These are phyloP conservation scores for Amblyraja radiata DNA, from an alignment of 2,797 vertebrate species.

Conservation along the genomic window DNA sequence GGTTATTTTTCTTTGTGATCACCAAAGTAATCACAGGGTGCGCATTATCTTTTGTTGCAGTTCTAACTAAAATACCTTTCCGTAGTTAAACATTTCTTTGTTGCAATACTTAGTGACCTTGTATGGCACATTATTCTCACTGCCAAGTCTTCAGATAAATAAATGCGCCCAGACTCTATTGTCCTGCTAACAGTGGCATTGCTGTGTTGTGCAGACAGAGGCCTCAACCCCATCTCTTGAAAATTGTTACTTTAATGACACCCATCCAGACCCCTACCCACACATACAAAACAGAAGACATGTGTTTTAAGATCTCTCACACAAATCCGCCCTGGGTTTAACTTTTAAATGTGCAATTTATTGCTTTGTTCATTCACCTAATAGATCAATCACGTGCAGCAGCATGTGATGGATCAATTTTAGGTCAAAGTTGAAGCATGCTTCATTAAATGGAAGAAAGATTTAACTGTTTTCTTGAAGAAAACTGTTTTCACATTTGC, in stretches of 20 bases:
- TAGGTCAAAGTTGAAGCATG: background rate
- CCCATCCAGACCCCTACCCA: background rate
- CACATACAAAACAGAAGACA: background rate
- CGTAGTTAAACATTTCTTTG: background rate
- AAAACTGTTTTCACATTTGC: background rate
- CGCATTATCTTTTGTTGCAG: constrained; percentile 21
- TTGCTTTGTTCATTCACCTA: background rate
- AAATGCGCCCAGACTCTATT: background rate
- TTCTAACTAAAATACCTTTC: constrained; percentile 3
- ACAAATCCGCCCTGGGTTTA: background rate
- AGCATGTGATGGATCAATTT: background rate
- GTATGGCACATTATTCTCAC: background rate
- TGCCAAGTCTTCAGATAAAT: background rate
- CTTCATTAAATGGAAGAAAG: constrained; percentile 10
- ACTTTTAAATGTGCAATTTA: background rate
- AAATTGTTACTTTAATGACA: background rate
- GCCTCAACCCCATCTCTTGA: background rate
- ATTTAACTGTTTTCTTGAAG: background rate
- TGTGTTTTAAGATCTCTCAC: background rate
- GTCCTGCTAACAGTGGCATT: constrained; percentile 13
- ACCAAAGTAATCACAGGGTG: background rate
- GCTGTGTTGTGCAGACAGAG: constrained; percentile 18
- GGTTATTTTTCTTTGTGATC: background rate
- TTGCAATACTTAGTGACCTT: constrained; percentile 19
- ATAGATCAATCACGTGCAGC: background rate